Evolutionary conservation across 2,797 vertebrate species (phyloP).

Genomic region (Martes flavigula): DNA sequence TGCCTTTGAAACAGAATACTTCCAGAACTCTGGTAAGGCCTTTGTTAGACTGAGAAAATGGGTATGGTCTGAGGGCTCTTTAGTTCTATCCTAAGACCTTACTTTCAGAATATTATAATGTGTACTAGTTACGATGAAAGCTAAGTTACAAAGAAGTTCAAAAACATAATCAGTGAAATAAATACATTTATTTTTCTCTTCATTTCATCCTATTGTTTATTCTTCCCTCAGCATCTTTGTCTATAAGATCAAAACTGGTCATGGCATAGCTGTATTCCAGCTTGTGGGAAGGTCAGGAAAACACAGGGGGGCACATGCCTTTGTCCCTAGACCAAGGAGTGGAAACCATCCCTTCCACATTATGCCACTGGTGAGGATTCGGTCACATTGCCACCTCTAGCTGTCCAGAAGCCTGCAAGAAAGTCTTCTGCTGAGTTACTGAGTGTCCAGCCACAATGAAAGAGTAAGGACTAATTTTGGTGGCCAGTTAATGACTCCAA

Average conservation of each 20-base stretch:
- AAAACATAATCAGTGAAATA: not conserved
- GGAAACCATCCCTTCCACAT: not conserved
- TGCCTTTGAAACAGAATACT: not conserved
- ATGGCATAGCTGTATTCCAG: not conserved
- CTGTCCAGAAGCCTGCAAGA: not conserved
- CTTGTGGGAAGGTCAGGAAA: not conserved
- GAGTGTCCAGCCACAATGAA: not conserved
- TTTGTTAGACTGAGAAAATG: constrained; percentile 10
- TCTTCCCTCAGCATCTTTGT: not conserved
- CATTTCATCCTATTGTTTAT: not conserved
- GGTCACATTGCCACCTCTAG: not conserved
- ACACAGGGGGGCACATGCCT: not conserved
- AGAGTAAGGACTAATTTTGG: not conserved
- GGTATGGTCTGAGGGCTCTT: not conserved
- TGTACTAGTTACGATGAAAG: not conserved
- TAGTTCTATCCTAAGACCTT: not conserved
- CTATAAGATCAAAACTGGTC: not conserved
- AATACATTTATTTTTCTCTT: not conserved
- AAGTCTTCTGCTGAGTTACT: not conserved
- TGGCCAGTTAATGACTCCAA: not conserved
- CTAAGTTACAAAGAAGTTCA: not conserved
- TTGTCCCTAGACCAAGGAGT: not conserved
- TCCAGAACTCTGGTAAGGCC: not conserved
- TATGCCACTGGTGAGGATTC: not conserved
- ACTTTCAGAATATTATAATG: not conserved